Percentiles rank a stretch among this genome's conserved stretches.
Evolutionary conservation across 2,888 invertebrate genomes (phyloP).

Genomic region (Miltochrista miniata): DNA sequence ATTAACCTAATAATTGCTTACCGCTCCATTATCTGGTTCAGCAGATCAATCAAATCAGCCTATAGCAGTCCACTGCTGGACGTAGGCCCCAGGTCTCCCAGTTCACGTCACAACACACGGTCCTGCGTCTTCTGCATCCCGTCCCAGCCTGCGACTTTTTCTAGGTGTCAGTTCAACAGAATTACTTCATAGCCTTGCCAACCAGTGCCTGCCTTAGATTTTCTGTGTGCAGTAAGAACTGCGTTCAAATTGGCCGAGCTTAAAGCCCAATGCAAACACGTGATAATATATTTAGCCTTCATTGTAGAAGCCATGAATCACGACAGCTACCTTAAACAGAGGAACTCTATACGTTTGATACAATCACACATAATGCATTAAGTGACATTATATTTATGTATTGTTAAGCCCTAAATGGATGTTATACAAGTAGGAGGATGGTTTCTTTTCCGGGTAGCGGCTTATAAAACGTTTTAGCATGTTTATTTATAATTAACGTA

Average conservation of each 20-base stretch:
- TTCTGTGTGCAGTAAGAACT: not conserved
- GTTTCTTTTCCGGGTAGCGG: slow-evolving; percentile 6
- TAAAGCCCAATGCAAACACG: not conserved
- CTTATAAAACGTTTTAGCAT: not conserved
- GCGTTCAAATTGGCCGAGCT: not conserved
- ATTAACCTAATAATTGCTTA: too few species aligned
- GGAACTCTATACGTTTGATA: slow-evolving; percentile 22
- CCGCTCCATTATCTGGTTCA: too few species aligned
- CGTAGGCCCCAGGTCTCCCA: too few species aligned
- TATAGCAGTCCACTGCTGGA: too few species aligned
- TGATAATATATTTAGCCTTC: slow-evolving; percentile 4
- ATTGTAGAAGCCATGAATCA: slow-evolving; percentile 27
- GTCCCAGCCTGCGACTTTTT: too few species aligned
- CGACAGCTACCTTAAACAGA: slow-evolving; percentile 5
- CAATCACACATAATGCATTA: slow-evolving; percentile 1
- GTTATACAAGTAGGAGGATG: slow-evolving; percentile 5
- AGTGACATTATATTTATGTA: slow-evolving; percentile 1
- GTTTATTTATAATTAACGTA: too few species aligned
- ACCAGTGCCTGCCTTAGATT: too few species aligned
- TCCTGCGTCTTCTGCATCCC: too few species aligned
- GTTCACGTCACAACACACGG: too few species aligned
- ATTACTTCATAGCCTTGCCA: too few species aligned
- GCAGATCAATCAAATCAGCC: too few species aligned
- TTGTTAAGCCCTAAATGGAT: not conserved
- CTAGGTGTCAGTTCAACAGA: too few species aligned